A percentile compares a stretch with the other conserved stretches of the same genome.
phyloP scores from a whole-genome alignment of 1,140 invertebrate genomes.

The Nymphalis io region DNA sequence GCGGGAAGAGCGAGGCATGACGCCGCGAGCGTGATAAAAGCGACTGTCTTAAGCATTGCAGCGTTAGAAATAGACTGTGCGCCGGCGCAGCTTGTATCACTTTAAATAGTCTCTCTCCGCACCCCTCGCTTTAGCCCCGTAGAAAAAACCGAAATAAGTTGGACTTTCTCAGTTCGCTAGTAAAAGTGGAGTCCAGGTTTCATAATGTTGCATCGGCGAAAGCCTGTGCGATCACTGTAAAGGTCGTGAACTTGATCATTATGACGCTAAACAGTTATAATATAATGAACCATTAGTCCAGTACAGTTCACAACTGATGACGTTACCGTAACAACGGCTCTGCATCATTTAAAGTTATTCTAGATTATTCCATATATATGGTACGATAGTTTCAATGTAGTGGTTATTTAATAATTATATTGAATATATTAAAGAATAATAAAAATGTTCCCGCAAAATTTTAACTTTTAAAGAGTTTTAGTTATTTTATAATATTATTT shows the following conservation, averaged over 20 bases:
- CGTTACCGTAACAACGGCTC: not conserved
- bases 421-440: too few species aligned
- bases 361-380: not conserved
- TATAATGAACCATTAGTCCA: not conserved
- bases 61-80: constrained; percentile 55
- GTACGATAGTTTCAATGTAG: too few species aligned
- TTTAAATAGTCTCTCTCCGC: constrained; percentile 64
- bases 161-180: constrained; percentile 72
- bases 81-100: constrained; percentile 44
- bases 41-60: constrained; percentile 70
- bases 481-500: too few species aligned
- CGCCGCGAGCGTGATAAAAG: constrained; percentile 79
- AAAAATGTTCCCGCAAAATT: too few species aligned
- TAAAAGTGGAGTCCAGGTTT: constrained; percentile 75
- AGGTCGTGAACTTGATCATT: constrained; percentile 58
- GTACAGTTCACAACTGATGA: not conserved
- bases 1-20: constrained; percentile 83
- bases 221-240: constrained; percentile 58
- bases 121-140: constrained; percentile 53
- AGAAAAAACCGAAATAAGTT: constrained; percentile 63
- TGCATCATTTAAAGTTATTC: not conserved
- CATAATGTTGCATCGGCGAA: constrained; percentile 65
- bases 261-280: not conserved
- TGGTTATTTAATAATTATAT: too few species aligned
- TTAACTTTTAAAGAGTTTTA: too few species aligned